Evolutionary conservation across 1,140 invertebrate genomes (phyloP), one percentile per base, ranked within the genome.

Genomic region (Latrodectus geometricus): DNA sequence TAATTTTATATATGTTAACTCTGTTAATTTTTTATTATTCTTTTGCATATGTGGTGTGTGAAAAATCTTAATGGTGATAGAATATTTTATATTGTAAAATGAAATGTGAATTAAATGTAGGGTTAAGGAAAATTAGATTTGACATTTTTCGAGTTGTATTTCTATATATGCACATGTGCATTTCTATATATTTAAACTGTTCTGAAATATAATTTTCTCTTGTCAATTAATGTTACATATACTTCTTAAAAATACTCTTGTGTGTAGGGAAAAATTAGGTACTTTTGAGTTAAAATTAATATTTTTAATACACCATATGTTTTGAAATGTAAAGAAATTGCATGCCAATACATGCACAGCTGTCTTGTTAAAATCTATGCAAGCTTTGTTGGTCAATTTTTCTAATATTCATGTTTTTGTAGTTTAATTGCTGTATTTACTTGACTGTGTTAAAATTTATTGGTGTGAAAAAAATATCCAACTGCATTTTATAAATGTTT

Each of bases 401-500:
- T 65, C 50, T 66, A 56, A 73, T 73, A 81, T 56, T 76, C 72
- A 76, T 76, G 73, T 84, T 82, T 73, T 76, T 84, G 82, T 84
- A 50, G 73, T 75, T 84, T 61, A 76, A 66, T 76, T 76, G 49
- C 15, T 84, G 70, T 83, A 9, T 76, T 52, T 75, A 66, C 72
- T 84, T 72, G 49, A 83, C 68, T 66, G 11, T 83, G 72, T 75
- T 69, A 23, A 35, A 20, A 84, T 83, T 73, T 81, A 83, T 73
- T 68, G 61, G 56, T 84, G 82, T 84, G 82, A 23, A 72, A 73
- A 21, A 23, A 21, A 48, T n/a, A n/a, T 49, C 76, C 61, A 56
- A 84, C 49, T 80, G 76, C 68, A 54, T 84, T 84, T 84, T 54
- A 73, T 66, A 84, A 84, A 80, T 83, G 81, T 74, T 83, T 81